Base-by-base conservation (phyloP, 2,113 vertebrate genomes). In the Micronisus gabar region DNA sequence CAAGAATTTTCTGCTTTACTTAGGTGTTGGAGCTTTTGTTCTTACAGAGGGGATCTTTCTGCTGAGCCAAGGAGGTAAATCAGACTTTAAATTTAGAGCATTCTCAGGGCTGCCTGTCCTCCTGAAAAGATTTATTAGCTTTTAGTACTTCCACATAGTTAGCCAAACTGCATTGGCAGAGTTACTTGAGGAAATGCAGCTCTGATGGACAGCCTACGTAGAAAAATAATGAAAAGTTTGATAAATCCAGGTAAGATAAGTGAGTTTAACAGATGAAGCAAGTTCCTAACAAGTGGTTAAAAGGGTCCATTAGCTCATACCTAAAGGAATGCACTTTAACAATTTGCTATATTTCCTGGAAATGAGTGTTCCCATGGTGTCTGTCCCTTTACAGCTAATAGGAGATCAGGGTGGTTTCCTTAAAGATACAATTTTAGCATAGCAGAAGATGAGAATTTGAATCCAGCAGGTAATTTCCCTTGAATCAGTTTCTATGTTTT, bases 91-190 rank as follows among this genome's bases (percentile, higher is more conserved):
- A 90, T 93, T 94, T 81, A 86, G 96, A 95, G 81, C 27, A 19
- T 66, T 88, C 56, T 82, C n/a, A 45, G 48, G 34, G 68, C 78
- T 96, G 85, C 89, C 91, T 96, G 87, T 91, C 23, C 34, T 72
- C 25, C 79, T 65, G n/a, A 40, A 40, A 84, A 94, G 93, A 91
- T 93, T 96, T 95, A 96, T 97, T 89, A 90, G 75, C 50, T 83
- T 67, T 83, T 88, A 97, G 95, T 63, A 50, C 50, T 75, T 84
- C 45, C 53, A 97, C 93, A 70, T 53, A 86, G 4, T 87, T 91
- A 90, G 76, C 93, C 97, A 96, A 87, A 43, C 79, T 62, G 45
- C 81, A 36, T 2, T 93, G 88, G 65, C 80, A 81, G 89, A 92
- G 94, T n/a, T 73, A 80, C 48, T 48, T 55, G 89, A 88, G 84